Evolutionary conservation across 2,888 invertebrate genomes (phyloP), one percentile per base, ranked within the genome.

Genomic region (Cheilosia vulpina): DNA sequence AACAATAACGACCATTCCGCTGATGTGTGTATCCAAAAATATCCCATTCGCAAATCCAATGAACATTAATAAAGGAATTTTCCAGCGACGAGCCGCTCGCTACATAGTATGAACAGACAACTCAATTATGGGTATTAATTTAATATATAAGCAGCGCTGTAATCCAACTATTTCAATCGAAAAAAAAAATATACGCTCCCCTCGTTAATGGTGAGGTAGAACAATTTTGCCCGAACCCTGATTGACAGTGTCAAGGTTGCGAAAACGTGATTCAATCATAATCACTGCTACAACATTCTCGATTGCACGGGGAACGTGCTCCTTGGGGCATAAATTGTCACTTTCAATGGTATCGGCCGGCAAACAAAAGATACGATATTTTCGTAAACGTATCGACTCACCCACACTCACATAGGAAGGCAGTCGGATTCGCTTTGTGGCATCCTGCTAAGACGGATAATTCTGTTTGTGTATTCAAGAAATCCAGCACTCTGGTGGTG

Each of bases 121-220:
- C 58, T 66, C 58, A 66, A 80, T 80, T 80, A 80, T 62, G 60
- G 31, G 31, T 62, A 80, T 80, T 73, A 73, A 73, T 55, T 66
- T 45, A 55, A 66, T 62, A 55, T 24, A 11, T 2, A 47, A 17
- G n/a, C 7, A n/a, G 45, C 5, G n/a, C 57, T 7, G 7, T 17
- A 50, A 60, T 58, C 60, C 71, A 53, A 47, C 41, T 60, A 60
- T 71, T 71, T 60, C 62, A 66, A 66, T 52, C 65, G 57, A 52
- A 72, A 47, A 52, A 24, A 24, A 43, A 19, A 11, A 53, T 0
- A 11, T 0, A 5, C 43, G 6, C 13, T 43, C 6, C 43, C n/a
- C 50, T 41, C 50, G 11, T 31, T 47, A 27, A 50, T 17, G 6
- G 21, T 4, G 9, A 24, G 7, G 21, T 2, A 24, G 21, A 13